phyloP scores from a whole-genome alignment of 2,113 vertebrate species.

The Prinia subflava region DNA sequence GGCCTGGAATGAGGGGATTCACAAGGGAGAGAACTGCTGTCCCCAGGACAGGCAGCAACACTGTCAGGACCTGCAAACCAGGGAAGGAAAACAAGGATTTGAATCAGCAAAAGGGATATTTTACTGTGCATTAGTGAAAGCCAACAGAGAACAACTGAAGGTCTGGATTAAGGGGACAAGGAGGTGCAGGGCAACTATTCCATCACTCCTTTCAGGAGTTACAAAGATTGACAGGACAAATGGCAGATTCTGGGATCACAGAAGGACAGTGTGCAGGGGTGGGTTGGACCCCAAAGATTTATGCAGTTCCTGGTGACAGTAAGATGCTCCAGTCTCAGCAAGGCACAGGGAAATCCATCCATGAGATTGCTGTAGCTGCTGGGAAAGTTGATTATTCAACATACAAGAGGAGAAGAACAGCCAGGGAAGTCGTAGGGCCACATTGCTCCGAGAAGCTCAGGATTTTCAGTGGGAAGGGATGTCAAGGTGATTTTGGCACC shows the following conservation, averaged over 20 bases:
- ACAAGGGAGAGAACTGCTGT: not conserved
- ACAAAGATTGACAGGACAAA: not conserved
- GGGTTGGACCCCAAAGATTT: not conserved
- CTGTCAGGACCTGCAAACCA: not conserved
- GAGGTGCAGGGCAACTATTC: not conserved
- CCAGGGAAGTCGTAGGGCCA: not conserved
- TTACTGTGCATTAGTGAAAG: not conserved
- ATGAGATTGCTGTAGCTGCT: not conserved
- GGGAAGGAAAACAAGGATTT: not conserved
- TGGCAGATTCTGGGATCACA: not conserved
- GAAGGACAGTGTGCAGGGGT: not conserved
- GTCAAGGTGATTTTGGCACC: not conserved
- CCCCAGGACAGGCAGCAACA: not conserved
- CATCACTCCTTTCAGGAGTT: not conserved
- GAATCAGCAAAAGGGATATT: not conserved
- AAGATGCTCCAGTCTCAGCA: not conserved
- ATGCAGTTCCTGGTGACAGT: not conserved
- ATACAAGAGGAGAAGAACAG: not conserved
- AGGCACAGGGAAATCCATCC: not conserved
- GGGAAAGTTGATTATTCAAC: not conserved
- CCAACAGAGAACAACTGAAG: not conserved
- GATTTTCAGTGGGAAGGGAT: not conserved
- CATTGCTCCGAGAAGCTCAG: fast-evolving
- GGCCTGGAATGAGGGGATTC: fast-evolving
- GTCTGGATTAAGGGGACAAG: not conserved